Evolutionary conservation across 1,140 invertebrate species (phyloP), one percentile per base, ranked within the genome.

Genomic region (Aphelenchoides avenae): DNA sequence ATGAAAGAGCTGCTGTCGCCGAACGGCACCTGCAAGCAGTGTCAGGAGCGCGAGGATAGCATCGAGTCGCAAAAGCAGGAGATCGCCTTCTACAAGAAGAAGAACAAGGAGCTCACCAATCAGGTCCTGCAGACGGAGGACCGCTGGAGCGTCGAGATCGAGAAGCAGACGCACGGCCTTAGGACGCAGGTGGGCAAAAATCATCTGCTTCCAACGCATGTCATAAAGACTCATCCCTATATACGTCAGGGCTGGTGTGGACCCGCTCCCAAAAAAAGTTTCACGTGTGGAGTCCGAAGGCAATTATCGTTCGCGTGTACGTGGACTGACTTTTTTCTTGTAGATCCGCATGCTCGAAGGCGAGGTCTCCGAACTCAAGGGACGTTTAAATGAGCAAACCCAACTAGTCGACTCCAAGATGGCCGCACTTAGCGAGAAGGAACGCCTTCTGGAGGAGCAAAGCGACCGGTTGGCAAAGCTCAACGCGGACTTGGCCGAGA

Each of bases 111-210:
- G 31, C 50, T 74, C 13, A 74, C 70, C 2, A 71, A 73, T 24
- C 74, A 77, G 47, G 60, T 75, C 2, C 65, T 71, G 11, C 68
- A 76, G 58, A 73, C 74, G 11, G 71, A 76, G 43, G 73, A 75
- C 27, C 53, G 71, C 4, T 75, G 72, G 72, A 75, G 56, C 22
- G 51, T 58, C n/a, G 72, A 77, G 37, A 71, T 66, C 44, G 74
- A 77, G 40, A 76, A 75, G 33, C 60, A 66, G 43, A 53, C 54
- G 7, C 52, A 73, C 30, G 64, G 54, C 20, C 64, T 64, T 31
- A 56, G 59, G 13, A 55, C 52, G 7, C 52, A 74, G 52, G 72
- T 73, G 33, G 46, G 48, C 3, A 55, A 18, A 50, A n/a, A 5
- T 53, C 34, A 43, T 48, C 13, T 7, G 1, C 27, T 53, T 49